phyloP scores from a whole-genome alignment of 2,797 vertebrate species.

The Eospalax fontanierii region DNA sequence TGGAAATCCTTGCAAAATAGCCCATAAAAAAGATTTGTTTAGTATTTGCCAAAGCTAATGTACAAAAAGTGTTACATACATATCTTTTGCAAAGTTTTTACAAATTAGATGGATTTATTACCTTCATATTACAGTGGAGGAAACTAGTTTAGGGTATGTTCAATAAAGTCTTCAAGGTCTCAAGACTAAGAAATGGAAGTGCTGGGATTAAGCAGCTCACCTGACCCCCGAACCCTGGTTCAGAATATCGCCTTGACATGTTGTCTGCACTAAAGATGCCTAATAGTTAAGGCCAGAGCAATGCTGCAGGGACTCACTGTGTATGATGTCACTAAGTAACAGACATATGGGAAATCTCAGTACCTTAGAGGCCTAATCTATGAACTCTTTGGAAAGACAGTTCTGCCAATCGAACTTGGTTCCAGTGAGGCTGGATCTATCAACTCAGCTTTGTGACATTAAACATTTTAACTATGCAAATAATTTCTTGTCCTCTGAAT shows the following conservation, averaged over 20 bases:
- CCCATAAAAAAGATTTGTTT: neutral
- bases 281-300: neutral
- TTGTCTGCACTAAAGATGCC: neutral
- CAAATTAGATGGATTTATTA: neutral
- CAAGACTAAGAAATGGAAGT: neutral
- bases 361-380: neutral
- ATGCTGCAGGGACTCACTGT: neutral
- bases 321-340: neutral
- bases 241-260: neutral
- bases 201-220: neutral
- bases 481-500: constrained; percentile 3
- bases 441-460: neutral
- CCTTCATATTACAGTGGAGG: neutral
- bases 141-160: constrained; percentile 6
- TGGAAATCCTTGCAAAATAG: neutral
- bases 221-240: neutral
- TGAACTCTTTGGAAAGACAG: neutral
- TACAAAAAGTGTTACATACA: neutral
- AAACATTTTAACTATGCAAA: constrained; percentile 43
- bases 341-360: neutral
- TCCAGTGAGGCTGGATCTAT: neutral
- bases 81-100: neutral
- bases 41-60: neutral
- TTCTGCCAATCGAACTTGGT: neutral
- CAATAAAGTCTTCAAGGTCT: neutral